Percentiles rank a stretch among this genome's conserved stretches.
phyloP scores from a whole-genome alignment of 1,140 invertebrate genomes.

The Drosophila subobscura region DNA sequence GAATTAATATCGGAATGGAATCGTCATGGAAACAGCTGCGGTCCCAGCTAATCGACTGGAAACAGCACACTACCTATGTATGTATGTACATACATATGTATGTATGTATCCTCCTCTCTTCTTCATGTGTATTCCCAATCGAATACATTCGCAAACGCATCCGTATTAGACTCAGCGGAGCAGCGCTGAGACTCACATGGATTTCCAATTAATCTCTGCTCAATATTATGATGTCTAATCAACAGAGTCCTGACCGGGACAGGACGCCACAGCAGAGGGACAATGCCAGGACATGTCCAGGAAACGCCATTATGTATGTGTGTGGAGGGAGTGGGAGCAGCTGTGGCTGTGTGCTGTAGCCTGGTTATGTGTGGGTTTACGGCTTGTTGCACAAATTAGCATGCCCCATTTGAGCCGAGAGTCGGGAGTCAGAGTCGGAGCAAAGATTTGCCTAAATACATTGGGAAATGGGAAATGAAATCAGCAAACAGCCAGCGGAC shows the following conservation, averaged over 20 bases:
- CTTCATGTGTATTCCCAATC: not conserved
- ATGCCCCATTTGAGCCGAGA: constrained; percentile 61
- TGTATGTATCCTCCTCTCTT: constrained; percentile 7
- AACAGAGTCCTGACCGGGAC: constrained; percentile 34
- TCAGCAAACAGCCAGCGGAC: constrained; percentile 16
- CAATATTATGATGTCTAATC: constrained; percentile 61
- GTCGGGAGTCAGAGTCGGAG: constrained; percentile 21
- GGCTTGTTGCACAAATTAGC: constrained; percentile 75
- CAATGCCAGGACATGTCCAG: constrained; percentile 35
- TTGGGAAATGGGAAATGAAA: constrained; percentile 47
- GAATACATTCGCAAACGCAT: constrained; percentile 8
- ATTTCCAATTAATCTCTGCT: constrained; percentile 54
- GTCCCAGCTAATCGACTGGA: constrained; percentile 35
- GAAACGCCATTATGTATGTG: constrained; percentile 35
- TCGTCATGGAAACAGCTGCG: constrained; percentile 20
- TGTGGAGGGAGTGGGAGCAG: not conserved
- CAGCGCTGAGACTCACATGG: constrained; percentile 5
- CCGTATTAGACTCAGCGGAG: not conserved
- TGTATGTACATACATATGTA: constrained; percentile 11
- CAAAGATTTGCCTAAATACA: constrained; percentile 59
- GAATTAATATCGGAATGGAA: constrained; percentile 37
- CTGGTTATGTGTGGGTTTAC: constrained; percentile 61
- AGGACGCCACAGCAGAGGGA: constrained; percentile 15
- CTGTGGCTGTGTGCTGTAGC: constrained; percentile 5
- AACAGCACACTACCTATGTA: constrained; percentile 8